These are phyloP conservation scores for Euphydryas editha DNA, from an alignment of 2,888 invertebrate species.

Conservation along the genomic window DNA sequence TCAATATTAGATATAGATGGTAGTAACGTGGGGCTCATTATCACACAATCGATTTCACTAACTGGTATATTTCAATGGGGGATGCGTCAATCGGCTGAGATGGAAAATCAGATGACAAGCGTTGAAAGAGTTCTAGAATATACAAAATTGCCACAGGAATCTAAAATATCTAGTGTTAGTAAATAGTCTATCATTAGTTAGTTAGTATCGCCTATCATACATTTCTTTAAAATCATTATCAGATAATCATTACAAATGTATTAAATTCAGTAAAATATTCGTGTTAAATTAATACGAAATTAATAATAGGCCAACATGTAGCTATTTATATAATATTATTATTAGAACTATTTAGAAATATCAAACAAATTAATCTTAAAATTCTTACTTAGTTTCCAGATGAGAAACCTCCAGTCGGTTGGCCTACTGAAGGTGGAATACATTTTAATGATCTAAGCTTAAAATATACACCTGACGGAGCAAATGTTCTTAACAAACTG, in stretches of 20 bases:
- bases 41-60: constrained; percentile 85
- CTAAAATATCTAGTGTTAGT: neutral
- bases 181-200: no score
- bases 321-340: no score
- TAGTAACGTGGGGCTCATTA: constrained; percentile 85
- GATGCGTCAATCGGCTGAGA: constrained; percentile 94
- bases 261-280: no score
- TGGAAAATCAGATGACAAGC: constrained; percentile 90
- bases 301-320: no score
- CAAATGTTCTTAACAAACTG: constrained; percentile 81
- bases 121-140: constrained; percentile 92
- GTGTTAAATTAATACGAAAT: no score
- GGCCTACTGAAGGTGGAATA: constrained; percentile 82
- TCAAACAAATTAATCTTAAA: neutral
- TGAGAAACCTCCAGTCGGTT: constrained; percentile 68
- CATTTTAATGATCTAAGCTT: constrained; percentile 76
- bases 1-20: constrained; percentile 73
- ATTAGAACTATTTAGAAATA: neutral
- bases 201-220: no score
- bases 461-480: constrained; percentile 79
- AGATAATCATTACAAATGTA: no score
- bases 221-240: no score
- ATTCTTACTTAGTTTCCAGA: constrained; percentile 52
- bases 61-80: constrained; percentile 90
- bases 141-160: constrained; percentile 81